Conservation (phyloP, 2,888 invertebrate species). For the Agrypnus murinus region DNA sequence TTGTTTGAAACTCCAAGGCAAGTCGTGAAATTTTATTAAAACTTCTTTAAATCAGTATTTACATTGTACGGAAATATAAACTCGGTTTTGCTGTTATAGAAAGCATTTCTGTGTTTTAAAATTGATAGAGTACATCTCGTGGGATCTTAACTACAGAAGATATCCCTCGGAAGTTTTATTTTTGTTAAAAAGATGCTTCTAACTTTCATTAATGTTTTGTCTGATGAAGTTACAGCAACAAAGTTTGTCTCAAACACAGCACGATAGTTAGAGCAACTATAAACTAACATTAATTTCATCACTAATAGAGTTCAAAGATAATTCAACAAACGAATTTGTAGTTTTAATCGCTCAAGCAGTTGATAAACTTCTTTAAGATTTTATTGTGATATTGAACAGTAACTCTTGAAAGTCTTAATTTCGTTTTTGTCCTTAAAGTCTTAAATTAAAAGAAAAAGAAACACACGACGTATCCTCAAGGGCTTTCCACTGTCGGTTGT, state of each 20-base stretch:
- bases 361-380: no score
- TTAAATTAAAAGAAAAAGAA: no score
- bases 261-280: neutral
- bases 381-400: no score
- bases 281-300: neutral
- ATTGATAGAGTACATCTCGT: conserved; percentile 21
- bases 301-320: neutral
- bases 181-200: conserved; percentile 18
- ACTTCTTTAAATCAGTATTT: no score
- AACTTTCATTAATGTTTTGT: conserved; percentile 22
- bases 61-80: no score
- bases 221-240: conserved; percentile 6
- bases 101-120: conserved; percentile 12
- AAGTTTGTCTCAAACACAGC: conserved; percentile 11
- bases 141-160: neutral
- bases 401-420: no score
- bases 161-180: conserved; percentile 17
- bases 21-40: no score
- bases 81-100: neutral
- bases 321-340: neutral
- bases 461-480: neutral
- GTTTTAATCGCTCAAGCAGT: neutral
- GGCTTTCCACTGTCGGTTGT: neutral
- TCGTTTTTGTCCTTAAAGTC: no score
- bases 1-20: no score